Percentiles rank a stretch among this genome's conserved stretches.
Evolutionary conservation across 2,113 vertebrate genomes (phyloP).

Genomic region (Notarius quadriscutis): DNA sequence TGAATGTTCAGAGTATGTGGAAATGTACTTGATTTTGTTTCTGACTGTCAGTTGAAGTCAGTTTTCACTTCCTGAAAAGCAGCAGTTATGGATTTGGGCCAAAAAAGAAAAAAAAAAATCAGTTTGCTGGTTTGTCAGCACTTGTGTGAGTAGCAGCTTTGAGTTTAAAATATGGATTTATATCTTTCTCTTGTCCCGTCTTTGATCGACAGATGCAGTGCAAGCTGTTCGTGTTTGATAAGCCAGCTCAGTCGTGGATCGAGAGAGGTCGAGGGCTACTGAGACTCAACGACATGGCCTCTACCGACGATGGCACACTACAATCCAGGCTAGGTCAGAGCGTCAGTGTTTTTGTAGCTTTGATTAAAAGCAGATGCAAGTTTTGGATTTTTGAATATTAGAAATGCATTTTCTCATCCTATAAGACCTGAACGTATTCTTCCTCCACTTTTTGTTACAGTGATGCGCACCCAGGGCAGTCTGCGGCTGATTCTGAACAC

Average conservation of each 20-base stretch:
- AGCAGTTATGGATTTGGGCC: not conserved
- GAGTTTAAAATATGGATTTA: not conserved
- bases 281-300: constrained; percentile 97
- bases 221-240: constrained; percentile 98
- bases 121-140: not conserved
- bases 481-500: constrained; percentile 96
- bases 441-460: constrained; percentile 58
- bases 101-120: not conserved
- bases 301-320: constrained; percentile 88
- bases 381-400: not conserved
- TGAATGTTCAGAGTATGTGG: not conserved
- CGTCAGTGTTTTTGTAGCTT: too few species aligned
- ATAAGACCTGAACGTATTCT: not conserved
- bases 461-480: constrained; percentile 98
- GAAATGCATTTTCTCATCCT: not conserved
- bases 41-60: not conserved
- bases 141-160: not conserved
- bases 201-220: constrained; percentile 85
- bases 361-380: too few species aligned
- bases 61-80: not conserved
- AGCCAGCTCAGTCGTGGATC: constrained; percentile 96
- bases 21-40: not conserved
- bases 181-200: not conserved
- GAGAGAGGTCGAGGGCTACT: constrained; percentile 94
- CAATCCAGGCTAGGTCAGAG: constrained; percentile 90